A percentile compares a stretch with the other conserved stretches of the same genome.
phyloP scores from a whole-genome alignment of 2,797 vertebrate species.

The Australoheros facetus region DNA sequence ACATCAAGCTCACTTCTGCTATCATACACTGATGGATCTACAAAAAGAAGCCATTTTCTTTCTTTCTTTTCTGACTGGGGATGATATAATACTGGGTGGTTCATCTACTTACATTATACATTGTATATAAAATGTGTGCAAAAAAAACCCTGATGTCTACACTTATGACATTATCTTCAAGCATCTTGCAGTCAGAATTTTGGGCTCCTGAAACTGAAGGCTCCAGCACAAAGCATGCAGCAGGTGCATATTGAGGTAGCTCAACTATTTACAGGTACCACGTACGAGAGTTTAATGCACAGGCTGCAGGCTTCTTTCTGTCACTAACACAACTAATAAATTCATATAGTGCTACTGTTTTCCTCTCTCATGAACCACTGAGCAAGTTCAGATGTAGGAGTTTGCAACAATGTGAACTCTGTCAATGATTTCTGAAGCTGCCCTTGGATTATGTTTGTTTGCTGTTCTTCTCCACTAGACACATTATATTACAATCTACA shows the following conservation, averaged over 20 bases:
- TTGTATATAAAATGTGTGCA: neutral
- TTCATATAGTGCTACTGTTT: conserved; percentile 26
- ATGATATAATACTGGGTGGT: neutral
- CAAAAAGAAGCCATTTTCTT: conserved; percentile 33
- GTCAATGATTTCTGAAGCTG: conserved; percentile 71
- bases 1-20: conserved; percentile 46
- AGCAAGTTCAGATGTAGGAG: conserved; percentile 33
- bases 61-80: conserved; percentile 11
- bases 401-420: conserved; percentile 64
- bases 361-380: conserved; percentile 2
- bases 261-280: conserved; percentile 16
- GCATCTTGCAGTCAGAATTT: conserved; percentile 4
- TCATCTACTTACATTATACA: conserved; percentile 8
- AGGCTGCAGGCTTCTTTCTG: neutral
- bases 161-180: neutral
- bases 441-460: conserved; percentile 66
- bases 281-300: conserved; percentile 3
- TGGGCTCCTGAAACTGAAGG: neutral
- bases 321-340: neutral
- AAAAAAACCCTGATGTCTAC: neutral
- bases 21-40: conserved; percentile 24
- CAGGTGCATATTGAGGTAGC: neutral
- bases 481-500: conserved; percentile 40
- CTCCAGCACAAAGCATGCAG: neutral
- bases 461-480: conserved; percentile 24